Base-by-base conservation (phyloP, 2,888 invertebrate genomes). In the Serripes groenlandicus region DNA sequence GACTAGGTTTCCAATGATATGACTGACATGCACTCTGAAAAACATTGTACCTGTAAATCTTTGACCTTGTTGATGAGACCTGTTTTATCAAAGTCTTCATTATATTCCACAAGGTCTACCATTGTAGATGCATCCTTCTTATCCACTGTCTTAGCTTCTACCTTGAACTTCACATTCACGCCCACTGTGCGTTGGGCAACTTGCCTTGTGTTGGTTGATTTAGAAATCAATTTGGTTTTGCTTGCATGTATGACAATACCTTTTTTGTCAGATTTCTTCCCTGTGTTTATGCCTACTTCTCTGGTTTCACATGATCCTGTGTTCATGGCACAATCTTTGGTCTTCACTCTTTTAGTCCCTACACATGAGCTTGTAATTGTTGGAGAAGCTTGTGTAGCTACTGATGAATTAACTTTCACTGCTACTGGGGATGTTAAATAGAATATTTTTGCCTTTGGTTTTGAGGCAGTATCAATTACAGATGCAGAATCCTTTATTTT, bases 241-340 rank as follows among this genome's bases (percentile, higher is more conserved):
- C 42, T 66, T 15, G 42, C 5, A 4, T 4, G 18, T 26, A 28
- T 5, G 7, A 37, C 26, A 18, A n/a, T 11, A 42, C 28, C 32
- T 3, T 7, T 23, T 15, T 26, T 42, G n/a, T n/a, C 58, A 26
- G 23, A 18, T 9, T 72, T 15, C n/a, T 64, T 60, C 23, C 42
- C 37, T n/a, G 85, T 85, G 54, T 79, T 82, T 15, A 85, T 77
- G 62, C 32, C 54, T 23, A 85, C 85, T 32, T 80, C 82, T 30
- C 82, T 42, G 18, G 28, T 75, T 18, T 77, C 56, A 72, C 82
- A 82, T 30, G 35, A 70, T n/a, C 28, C 32, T n/a, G 85, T 85
- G 11, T 9, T 56, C 18, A 68, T 80, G 34, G 74, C 15, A 37
- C 32, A 60, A 1, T 85, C 85, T 68, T 72, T 82, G 30, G 64